phyloP scores from a whole-genome alignment of 2,797 vertebrate species.

The Acipenser ruthenus region DNA sequence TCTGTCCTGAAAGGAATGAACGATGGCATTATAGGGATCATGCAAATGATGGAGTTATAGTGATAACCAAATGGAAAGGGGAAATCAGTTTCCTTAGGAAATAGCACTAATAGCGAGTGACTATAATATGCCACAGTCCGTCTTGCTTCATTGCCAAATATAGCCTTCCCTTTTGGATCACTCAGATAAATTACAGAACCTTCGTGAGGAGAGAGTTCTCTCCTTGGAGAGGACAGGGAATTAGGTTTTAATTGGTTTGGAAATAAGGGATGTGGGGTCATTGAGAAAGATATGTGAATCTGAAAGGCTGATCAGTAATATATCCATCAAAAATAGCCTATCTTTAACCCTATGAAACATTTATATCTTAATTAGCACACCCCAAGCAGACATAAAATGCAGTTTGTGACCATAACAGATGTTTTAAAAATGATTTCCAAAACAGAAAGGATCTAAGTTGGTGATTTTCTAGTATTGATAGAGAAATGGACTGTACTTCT shows the following conservation, averaged over 20 bases:
- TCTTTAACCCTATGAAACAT: too few relatives aligned
- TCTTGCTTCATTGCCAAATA: not conserved
- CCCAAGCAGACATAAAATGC: too few relatives aligned
- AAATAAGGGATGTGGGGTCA: constrained; percentile 55
- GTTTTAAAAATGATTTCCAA: too few relatives aligned
- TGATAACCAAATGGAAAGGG: not conserved
- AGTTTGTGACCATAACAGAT: too few relatives aligned
- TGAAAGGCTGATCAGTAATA: not conserved
- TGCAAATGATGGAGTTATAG: not conserved
- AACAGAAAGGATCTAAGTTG: too few relatives aligned
- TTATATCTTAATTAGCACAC: too few relatives aligned
- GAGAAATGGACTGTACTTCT: too few relatives aligned
- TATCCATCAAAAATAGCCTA: too few relatives aligned
- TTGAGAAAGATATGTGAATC: constrained; percentile 7
- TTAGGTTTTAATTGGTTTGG: constrained; percentile 58
- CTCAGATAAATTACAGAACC: not conserved
- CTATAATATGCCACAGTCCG: not conserved
- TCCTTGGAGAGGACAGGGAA: constrained; percentile 47
- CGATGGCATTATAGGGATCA: not conserved
- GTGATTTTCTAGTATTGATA: too few relatives aligned
- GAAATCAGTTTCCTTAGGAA: not conserved
- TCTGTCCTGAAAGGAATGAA: not conserved
- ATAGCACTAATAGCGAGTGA: not conserved
- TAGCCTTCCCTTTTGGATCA: not conserved
- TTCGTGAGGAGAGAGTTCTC: constrained; percentile 31